These are phyloP conservation scores for Planococcus citri DNA, from an alignment of 1,140 invertebrate species.

Conservation along the genomic window DNA sequence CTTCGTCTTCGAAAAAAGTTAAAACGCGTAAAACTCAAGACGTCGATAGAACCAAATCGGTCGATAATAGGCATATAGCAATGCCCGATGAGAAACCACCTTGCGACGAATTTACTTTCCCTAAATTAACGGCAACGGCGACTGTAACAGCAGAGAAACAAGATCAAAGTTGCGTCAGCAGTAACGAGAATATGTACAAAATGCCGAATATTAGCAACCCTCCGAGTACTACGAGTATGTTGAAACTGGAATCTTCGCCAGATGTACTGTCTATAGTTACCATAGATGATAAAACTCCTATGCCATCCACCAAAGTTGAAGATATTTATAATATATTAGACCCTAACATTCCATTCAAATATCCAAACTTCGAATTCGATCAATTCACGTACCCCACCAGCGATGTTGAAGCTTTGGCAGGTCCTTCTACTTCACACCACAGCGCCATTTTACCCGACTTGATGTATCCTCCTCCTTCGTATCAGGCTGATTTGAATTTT, in stretches of 20 bases:
- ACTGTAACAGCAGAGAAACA: not conserved
- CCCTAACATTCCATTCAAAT: slow-evolving; percentile 10
- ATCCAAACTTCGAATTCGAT: not conserved
- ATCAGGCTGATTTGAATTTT: not conserved
- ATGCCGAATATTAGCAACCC: not conserved
- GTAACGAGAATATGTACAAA: not conserved
- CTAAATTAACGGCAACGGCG: slow-evolving; percentile 16
- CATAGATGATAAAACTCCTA: not conserved
- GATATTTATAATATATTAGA: not conserved
- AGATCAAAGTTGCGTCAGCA: not conserved
- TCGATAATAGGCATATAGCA: slow-evolving; percentile 20
- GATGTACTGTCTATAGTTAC: not conserved
- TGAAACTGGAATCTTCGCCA: slow-evolving; percentile 7
- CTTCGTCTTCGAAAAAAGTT: slow-evolving; percentile 19
- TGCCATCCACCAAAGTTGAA: not conserved
- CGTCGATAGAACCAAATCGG: slow-evolving; percentile 19
- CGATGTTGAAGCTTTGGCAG: not conserved
- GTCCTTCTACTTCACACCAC: not conserved
- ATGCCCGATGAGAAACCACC: slow-evolving; percentile 9
- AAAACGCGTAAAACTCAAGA: slow-evolving; percentile 22
- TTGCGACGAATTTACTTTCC: not conserved
- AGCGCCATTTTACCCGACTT: slow-evolving; percentile 12
- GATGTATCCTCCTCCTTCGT: not conserved
- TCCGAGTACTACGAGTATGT: not conserved
- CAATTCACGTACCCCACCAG: not conserved